Base-by-base conservation (phyloP, 2,797 vertebrate genomes). In the Apodemus agrarius region DNA sequence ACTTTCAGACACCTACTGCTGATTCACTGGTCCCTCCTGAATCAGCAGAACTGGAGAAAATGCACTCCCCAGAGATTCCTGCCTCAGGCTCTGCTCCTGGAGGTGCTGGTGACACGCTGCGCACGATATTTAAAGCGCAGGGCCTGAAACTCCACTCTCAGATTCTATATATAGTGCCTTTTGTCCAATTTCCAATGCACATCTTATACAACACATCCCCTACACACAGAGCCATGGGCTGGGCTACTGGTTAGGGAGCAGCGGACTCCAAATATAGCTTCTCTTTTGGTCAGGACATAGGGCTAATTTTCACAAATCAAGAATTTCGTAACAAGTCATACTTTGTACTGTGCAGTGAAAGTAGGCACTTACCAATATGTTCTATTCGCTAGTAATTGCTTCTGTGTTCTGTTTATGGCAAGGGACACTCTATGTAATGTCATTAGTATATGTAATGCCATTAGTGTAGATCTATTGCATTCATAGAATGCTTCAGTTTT, bases 1-100 rank as follows among this genome's bases (percentile, higher is more conserved):
- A 94, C 79, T 91, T 96, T 13, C 57, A 22, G 57, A 3, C 10
- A 29, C 79, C 54, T 81, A 67, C 46, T 43, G 83, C 46, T 54
- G 91, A 94, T 26, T 97, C 96, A 95, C 91, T 21, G 13, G 0
- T 63, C 91, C 63, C 31, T 96, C 92, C 97, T 91, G 89, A 97
- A 76, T 92, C 95, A 89, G 61, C 93, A 94, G 88, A 94, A 92
- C 81, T 2, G 12, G 69, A 86, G 76, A 76, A 61, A 93, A 63
- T 1, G 6, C 0, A 0, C 46, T 69, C 93, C 46, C 63, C 16
- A 12, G 94, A 94, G 90, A 96, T 31, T 74, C 82, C 54, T 93
- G 92, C 83, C 29, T 13, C 57, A 0, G 8, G 67, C 69, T 84
- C 86, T 85, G 57, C 89, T 94, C 76, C 84, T 26, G 78, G 88